Evolutionary conservation across 1,140 invertebrate species (phyloP), one percentile per base, ranked within the genome.

Genomic region (Branchinecta lindahli): DNA sequence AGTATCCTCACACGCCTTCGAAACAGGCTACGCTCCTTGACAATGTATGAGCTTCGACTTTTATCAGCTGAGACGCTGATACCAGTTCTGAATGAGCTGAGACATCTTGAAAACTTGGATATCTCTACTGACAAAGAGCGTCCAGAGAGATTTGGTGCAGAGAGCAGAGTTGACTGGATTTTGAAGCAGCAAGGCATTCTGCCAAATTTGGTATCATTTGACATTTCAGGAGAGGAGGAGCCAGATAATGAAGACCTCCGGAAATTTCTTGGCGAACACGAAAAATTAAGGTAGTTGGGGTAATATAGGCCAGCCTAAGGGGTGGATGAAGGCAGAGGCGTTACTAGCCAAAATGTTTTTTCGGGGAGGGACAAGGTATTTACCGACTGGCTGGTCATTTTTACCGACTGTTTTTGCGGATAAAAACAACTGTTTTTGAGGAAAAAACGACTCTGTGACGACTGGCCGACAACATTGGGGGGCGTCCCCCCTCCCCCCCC

Each of bases 1-100:
- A 83, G 81, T 65, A 84, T 86, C 3, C 77, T 89, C 18, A 78
- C 78, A 71, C 83, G 84, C 72, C 85, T 84, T 74, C 84, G 83
- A 77, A 78, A 86, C 72, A 81, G 84, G 69, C 75, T 88, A 44
- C 84, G 83, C 75, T 83, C 81, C 68, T 75, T 88, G 52, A 82
- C 80, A 46, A 84, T 88, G 82, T 86, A 87, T 74, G 86, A 87
- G 77, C 77, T 87, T 66, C 82, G 83, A 74, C 47, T 73, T 68
- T 68, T 73, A 66, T 72, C 70, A 47, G 66, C 72, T 74, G 77
- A 79, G 70, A 80, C 80, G 78, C 78, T 84, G 66, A 80, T 84
- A 72, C 75, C 82, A 20, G 82, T 86, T 52, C 75, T 88, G 46
- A 75, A 81, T 73, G 82, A 87, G 72, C 75, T 89, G 44, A 80